A percentile compares a stretch with the other conserved stretches of the same genome.
Evolutionary conservation across 2,113 vertebrate species (phyloP).

Genomic region (Hippocampus abdominalis): DNA sequence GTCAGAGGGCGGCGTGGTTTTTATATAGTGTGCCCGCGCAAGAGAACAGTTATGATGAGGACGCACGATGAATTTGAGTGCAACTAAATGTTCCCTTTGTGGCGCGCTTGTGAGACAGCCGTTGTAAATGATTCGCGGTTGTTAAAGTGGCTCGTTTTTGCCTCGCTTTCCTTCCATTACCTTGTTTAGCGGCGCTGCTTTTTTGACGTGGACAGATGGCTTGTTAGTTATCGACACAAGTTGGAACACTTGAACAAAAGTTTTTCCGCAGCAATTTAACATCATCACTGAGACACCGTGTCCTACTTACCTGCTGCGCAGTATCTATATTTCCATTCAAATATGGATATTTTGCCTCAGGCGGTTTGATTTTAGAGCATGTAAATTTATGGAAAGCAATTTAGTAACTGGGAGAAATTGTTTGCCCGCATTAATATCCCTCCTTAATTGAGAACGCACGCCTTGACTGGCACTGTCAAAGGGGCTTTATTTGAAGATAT

Average conservation of each 20-base stretch:
- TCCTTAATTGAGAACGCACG: not conserved
- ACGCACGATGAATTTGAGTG: conserved; percentile 1
- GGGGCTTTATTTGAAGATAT: not conserved
- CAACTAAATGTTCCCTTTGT: not conserved
- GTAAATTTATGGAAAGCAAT: not conserved
- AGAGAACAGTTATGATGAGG: not conserved
- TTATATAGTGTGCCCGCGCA: conserved; percentile 11
- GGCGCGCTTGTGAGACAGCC: conserved; percentile 12
- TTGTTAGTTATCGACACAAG: conserved; percentile 2
- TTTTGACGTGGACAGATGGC: not conserved
- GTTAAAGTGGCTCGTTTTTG: not conserved
- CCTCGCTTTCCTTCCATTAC: not conserved
- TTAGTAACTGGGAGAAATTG: not conserved
- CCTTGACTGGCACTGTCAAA: too few relatives aligned
- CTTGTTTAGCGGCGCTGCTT: not conserved
- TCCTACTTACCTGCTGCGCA: not conserved
- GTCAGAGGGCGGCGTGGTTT: conserved; percentile 31
- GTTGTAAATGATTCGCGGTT: conserved; percentile 22
- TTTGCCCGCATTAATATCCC: not conserved
- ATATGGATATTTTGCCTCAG: not conserved
- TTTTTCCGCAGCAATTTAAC: not conserved
- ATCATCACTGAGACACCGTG: not conserved
- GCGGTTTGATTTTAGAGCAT: not conserved
- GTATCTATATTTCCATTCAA: not conserved
- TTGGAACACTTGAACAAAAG: not conserved